These are phyloP conservation scores for Encarsia formosa DNA, from an alignment of 2,888 invertebrate species.

Conservation along the genomic window DNA sequence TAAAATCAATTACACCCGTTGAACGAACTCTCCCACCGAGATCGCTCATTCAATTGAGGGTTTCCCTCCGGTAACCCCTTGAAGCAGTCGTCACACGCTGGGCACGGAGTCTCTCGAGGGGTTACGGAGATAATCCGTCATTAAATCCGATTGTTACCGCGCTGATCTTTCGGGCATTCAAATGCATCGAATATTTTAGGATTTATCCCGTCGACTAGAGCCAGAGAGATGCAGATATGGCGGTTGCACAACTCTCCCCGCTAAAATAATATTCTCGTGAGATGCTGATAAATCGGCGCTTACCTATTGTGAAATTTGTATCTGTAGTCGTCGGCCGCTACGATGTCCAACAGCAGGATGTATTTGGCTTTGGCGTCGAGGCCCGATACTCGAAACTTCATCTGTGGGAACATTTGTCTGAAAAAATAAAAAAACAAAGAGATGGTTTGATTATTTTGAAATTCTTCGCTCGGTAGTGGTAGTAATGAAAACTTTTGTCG, in stretches of 20 bases:
- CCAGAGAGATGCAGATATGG: too few species aligned
- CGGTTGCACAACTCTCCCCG: too few species aligned
- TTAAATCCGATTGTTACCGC: too few species aligned
- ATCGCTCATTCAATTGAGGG: constrained; percentile 20
- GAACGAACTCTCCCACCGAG: constrained; percentile 7
- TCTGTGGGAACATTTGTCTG: constrained; percentile 98
- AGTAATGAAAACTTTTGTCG: too few species aligned
- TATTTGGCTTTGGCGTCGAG: constrained; percentile 97
- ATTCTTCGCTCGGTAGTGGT: neutral
- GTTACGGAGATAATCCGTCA: too few species aligned
- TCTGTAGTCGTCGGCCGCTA: constrained; percentile 93
- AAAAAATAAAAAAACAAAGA: constrained; percentile 25
- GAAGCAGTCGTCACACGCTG: neutral
- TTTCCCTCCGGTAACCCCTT: constrained; percentile 17
- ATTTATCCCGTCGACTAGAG: too few species aligned
- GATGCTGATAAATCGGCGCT: too few species aligned
- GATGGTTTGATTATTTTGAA: neutral
- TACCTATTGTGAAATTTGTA: constrained; percentile 94
- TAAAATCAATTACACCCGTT: constrained; percentile 20
- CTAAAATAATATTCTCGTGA: too few species aligned
- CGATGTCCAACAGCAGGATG: constrained; percentile 95
- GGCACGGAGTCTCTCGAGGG: too few species aligned
- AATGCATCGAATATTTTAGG: too few species aligned
- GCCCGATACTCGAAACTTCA: constrained; percentile 93
- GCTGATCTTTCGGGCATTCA: too few species aligned